Base-by-base conservation (phyloP, 2,797 vertebrate genomes). In the Aselliscus stoliczkanus region DNA sequence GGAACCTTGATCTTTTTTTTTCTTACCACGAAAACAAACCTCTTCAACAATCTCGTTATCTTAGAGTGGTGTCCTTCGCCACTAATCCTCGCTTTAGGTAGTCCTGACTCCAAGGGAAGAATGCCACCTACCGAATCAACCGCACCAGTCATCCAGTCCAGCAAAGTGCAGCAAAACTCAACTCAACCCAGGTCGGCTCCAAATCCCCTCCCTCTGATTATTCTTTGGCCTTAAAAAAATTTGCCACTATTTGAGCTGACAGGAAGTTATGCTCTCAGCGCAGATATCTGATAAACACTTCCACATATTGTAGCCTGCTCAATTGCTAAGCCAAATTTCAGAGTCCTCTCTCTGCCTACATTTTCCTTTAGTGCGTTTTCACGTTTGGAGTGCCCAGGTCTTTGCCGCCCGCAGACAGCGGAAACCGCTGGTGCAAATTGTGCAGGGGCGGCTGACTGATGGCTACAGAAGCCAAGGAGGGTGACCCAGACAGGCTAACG, bases 111-210 rank as follows among this genome's bases (percentile, higher is more conserved):
- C 94, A 94, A 86, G 96, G 69, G 82, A 96, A 97, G 93, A 93
- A 96, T 96, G 97, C 97, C 96, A 97, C 88, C 95, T 97, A 97
- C 95, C 70, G 96, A 96, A 97, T 81, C 67, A 65, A 65, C 39
- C 2, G 42, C 87, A 88, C 80, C 65, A 88, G 76, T 54, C 96
- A 80, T 44, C 85, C 64, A 85, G 77, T 20, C 62, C 85, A 80
- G 89, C 81, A 67, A 93, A 93, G 39, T 34, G 84, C 84, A 6
- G 50, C 72, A 89, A 92, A 29, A 20, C 65, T 85, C 34, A 52
- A 20, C 90, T 58, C 54, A 50, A 58, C 37, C 56, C 7, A 1
- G n/a, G n/a, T 69, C 17, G 9, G 58, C 79, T 92, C 67, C 84
- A 93, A 88, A 86, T 84, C 80, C 93, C 75, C 82, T 92, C 77